phyloP scores from a whole-genome alignment of 2,888 invertebrate genomes.

The Plusia festucae region DNA sequence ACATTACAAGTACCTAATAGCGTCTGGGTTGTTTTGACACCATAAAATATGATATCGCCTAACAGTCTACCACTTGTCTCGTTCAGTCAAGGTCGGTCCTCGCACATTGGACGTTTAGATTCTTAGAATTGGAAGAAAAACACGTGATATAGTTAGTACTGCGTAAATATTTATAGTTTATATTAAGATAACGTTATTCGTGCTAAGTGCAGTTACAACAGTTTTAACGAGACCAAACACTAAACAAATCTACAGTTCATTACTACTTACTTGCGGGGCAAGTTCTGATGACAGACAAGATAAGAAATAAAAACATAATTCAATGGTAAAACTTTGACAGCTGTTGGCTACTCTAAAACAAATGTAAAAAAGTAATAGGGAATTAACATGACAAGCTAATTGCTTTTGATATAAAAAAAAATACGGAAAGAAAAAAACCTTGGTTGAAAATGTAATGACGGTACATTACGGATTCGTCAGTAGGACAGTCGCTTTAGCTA shows the following conservation, averaged over 20 bases:
- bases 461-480: conserved; percentile 1
- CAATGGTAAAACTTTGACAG: neutral
- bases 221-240: neutral
- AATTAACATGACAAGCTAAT: neutral
- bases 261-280: neutral
- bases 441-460: too few relatives aligned
- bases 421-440: neutral
- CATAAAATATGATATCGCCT: conserved; percentile 35
- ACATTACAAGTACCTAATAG: conserved; percentile 11
- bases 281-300: neutral
- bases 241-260: neutral
- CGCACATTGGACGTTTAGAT: conserved; percentile 28
- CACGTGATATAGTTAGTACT: conserved; percentile 31
- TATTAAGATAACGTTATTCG: conserved; percentile 37
- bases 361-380: neutral
- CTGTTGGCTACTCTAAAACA: neutral
- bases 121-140: conserved; percentile 37
- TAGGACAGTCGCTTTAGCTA: neutral
- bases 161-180: conserved; percentile 48
- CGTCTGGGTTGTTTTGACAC: conserved; percentile 9
- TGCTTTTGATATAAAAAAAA: neutral
- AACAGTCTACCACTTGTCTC: conserved; percentile 38
- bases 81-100: conserved; percentile 36
- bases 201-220: conserved; percentile 15
- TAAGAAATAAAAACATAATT: neutral